Conservation (phyloP, 1,140 invertebrate species). For the Cephus cinctus region DNA sequence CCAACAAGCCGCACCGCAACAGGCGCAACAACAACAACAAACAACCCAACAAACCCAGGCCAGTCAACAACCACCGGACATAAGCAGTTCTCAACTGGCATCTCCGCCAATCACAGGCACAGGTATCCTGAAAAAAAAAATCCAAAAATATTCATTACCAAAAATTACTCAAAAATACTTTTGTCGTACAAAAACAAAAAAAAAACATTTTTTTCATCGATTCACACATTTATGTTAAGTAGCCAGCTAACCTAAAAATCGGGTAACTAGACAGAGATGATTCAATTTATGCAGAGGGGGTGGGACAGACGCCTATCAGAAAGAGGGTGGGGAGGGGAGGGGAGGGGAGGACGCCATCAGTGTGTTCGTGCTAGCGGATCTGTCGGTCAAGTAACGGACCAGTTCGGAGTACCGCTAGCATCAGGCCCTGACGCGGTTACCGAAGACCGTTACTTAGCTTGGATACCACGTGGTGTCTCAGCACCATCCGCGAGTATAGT, state of each 20-base stretch:
- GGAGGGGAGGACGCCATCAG: no score
- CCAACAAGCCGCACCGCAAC: constrained; percentile 28
- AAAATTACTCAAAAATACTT: no score
- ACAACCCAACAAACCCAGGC: constrained; percentile 24
- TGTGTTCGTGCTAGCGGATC: constrained; percentile 50
- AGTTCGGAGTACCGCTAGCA: constrained; percentile 50
- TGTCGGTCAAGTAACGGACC: constrained; percentile 57
- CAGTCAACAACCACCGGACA: constrained; percentile 45
- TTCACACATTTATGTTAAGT: no score
- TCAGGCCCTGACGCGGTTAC: constrained; percentile 51
- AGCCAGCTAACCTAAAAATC: no score
- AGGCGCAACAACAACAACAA: constrained; percentile 18
- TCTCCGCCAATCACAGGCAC: constrained; percentile 56
- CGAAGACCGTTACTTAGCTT: constrained; percentile 49
- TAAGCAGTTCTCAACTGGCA: constrained; percentile 51
- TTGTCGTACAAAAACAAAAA: no score
- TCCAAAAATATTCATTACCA: no score
- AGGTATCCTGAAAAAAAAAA: constrained; percentile 47
- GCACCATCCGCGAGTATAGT: constrained; percentile 31
- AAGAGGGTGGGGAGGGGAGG: constrained; percentile 3
- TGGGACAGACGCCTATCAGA: background rate
- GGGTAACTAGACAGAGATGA: no score
- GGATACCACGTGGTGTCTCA: no score
- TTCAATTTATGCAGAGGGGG: no score
- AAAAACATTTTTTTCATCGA: no score